Percentiles rank a stretch among this genome's conserved stretches.
These are phyloP conservation scores for Pyxicephalus adspersus DNA, from an alignment of 2,113 vertebrate species.

Conservation along the genomic window DNA sequence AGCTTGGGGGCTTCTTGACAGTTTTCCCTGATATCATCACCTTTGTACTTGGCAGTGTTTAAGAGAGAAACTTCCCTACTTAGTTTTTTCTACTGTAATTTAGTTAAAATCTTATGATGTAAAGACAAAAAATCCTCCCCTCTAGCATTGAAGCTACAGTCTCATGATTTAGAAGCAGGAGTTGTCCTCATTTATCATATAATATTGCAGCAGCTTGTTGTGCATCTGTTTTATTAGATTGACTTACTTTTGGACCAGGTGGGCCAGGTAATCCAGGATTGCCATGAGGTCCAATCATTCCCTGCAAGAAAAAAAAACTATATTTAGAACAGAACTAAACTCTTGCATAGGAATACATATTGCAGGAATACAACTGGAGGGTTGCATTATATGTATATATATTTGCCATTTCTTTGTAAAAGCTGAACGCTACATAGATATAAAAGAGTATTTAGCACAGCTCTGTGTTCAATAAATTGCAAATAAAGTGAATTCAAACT, in stretches of 20 bases:
- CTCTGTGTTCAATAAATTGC: no score
- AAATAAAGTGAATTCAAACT: no score
- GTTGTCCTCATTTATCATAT: slow-evolving; percentile 10
- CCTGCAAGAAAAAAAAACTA: slow-evolving; percentile 71
- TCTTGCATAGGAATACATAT: no score
- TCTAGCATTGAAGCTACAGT: slow-evolving; percentile 1
- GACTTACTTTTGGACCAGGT: slow-evolving; percentile 89
- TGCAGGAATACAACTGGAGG: no score
- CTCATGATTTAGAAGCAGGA: slow-evolving; percentile 9
- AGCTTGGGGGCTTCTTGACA: background rate
- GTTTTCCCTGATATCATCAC: background rate
- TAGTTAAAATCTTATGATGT: background rate
- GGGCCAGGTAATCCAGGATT: slow-evolving; percentile 88
- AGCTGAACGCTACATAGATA: no score
- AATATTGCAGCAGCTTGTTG: background rate
- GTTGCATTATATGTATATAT: no score
- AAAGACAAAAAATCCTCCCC: background rate
- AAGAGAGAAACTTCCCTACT: background rate
- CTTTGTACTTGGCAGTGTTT: background rate
- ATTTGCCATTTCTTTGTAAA: no score
- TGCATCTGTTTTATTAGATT: background rate
- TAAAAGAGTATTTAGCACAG: no score
- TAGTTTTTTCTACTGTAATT: background rate
- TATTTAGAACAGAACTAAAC: background rate
- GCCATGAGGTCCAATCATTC: slow-evolving; percentile 87